Percentiles rank a stretch among this genome's conserved stretches.
phyloP scores from a whole-genome alignment of 2,888 invertebrate species.

The Cerceris ruficornis region DNA sequence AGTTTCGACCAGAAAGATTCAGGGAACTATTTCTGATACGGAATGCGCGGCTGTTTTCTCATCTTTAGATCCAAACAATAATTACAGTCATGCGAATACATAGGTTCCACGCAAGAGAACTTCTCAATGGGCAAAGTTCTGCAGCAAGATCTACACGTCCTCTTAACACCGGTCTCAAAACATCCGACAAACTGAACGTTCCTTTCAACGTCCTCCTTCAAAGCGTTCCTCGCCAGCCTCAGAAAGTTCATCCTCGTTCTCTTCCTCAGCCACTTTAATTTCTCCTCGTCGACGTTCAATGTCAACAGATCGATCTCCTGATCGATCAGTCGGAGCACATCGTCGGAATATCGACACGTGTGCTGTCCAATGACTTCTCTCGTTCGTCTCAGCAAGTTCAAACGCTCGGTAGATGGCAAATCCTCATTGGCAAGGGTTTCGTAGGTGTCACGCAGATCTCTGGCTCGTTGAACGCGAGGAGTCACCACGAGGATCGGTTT shows the following conservation, averaged over 20 bases:
- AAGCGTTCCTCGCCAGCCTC: slow-evolving; percentile 39
- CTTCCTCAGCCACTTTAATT: slow-evolving; percentile 86
- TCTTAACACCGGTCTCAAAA: slow-evolving; percentile 3
- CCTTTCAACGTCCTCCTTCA: slow-evolving; percentile 27
- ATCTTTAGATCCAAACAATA: slow-evolving; percentile 39
- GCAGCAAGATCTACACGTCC: slow-evolving; percentile 45
- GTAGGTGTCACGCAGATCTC: slow-evolving; percentile 88
- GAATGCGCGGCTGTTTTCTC: slow-evolving; percentile 49
- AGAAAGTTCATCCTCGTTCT: slow-evolving; percentile 81
- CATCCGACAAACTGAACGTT: not conserved
- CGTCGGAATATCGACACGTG: slow-evolving; percentile 83
- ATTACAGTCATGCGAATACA: slow-evolving; percentile 43
- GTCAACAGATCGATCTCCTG: slow-evolving; percentile 88
- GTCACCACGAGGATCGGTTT: slow-evolving; percentile 91
- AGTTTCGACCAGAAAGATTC: too few species aligned
- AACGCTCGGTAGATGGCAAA: slow-evolving; percentile 85
- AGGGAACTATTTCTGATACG: too few species aligned
- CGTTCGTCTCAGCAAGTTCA: slow-evolving; percentile 87
- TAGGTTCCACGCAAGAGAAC: slow-evolving; percentile 35
- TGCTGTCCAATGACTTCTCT: slow-evolving; percentile 86
- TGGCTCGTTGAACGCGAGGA: slow-evolving; percentile 89
- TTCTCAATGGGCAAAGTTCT: slow-evolving; percentile 47
- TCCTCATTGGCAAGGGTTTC: slow-evolving; percentile 84
- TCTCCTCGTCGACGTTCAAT: slow-evolving; percentile 84
- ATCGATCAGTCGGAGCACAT: slow-evolving; percentile 86